Evolutionary conservation across 2,113 vertebrate species (phyloP).

Genomic region (Calonectris borealis): DNA sequence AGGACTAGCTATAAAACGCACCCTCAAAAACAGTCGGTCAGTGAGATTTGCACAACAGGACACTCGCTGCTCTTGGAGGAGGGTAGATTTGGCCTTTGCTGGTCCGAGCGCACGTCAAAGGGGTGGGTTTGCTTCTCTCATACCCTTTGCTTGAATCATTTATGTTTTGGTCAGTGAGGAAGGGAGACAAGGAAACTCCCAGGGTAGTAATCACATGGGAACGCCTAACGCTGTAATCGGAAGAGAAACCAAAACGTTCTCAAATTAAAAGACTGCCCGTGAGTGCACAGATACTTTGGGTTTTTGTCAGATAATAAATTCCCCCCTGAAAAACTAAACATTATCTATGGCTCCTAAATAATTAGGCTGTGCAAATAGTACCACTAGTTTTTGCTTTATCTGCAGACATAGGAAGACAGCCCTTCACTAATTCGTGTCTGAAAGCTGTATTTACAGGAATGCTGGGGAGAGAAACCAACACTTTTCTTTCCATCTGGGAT

Average conservation of each 20-base stretch:
- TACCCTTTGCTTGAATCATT: background rate
- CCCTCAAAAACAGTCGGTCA: rapidly evolving
- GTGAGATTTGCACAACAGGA: rapidly evolving
- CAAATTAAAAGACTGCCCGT: background rate
- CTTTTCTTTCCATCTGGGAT: rapidly evolving
- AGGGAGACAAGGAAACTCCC: background rate
- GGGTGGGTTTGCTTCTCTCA: too few relatives aligned
- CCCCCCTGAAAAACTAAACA: too few relatives aligned
- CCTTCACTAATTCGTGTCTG: too few relatives aligned
- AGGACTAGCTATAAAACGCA: rapidly evolving
- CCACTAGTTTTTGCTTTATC: too few relatives aligned
- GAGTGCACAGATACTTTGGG: rapidly evolving
- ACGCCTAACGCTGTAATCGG: rapidly evolving
- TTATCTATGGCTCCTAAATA: background rate
- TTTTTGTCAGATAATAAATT: background rate
- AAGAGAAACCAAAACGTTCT: background rate
- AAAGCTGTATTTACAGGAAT: background rate
- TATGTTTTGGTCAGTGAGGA: background rate
- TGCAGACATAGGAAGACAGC: background rate
- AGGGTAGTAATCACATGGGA: background rate
- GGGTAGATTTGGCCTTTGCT: background rate
- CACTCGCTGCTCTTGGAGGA: rapidly evolving
- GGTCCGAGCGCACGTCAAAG: rapidly evolving
- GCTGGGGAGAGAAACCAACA: background rate
- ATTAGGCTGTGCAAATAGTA: background rate